A percentile compares a stretch with the other conserved stretches of the same genome.
Evolutionary conservation across 2,797 vertebrate species (phyloP).

Genomic region (Sebastes variabilis): DNA sequence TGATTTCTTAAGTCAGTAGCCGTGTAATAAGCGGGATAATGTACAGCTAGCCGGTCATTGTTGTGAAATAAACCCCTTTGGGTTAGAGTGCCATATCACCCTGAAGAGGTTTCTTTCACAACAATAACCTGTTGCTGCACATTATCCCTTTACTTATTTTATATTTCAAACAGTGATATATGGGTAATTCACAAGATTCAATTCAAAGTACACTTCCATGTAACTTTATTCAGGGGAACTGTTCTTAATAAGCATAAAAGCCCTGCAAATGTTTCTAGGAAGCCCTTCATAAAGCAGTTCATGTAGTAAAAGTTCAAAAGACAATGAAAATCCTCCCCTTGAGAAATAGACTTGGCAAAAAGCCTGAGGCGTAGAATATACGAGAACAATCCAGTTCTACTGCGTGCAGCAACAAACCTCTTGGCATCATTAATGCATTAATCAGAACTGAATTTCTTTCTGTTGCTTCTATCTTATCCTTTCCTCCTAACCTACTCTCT

Average conservation of each 20-base stretch:
- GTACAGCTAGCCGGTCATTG: too few relatives aligned
- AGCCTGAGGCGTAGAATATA: not conserved
- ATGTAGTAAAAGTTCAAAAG: constrained; percentile 2
- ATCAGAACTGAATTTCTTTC: not conserved
- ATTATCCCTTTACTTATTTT: not conserved
- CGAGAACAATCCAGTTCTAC: not conserved
- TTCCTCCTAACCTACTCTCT: not conserved
- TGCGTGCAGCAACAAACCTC: not conserved
- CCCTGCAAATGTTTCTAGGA: not conserved
- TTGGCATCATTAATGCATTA: not conserved
- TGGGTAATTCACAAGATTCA: not conserved
- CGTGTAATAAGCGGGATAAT: too few relatives aligned
- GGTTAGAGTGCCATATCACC: too few relatives aligned
- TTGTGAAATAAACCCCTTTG: too few relatives aligned
- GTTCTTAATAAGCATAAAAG: not conserved
- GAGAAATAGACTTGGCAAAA: constrained; percentile 7
- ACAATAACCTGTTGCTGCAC: too few relatives aligned
- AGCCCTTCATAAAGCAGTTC: not conserved
- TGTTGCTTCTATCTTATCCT: not conserved
- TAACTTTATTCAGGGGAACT: not conserved
- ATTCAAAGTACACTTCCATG: not conserved
- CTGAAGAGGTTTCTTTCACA: too few relatives aligned
- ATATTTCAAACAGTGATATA: not conserved
- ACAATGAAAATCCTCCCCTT: not conserved
- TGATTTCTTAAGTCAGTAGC: too few relatives aligned